These are phyloP conservation scores for Chinchilla lanigera DNA, from an alignment of 2,113 vertebrate species.

Conservation along the genomic window DNA sequence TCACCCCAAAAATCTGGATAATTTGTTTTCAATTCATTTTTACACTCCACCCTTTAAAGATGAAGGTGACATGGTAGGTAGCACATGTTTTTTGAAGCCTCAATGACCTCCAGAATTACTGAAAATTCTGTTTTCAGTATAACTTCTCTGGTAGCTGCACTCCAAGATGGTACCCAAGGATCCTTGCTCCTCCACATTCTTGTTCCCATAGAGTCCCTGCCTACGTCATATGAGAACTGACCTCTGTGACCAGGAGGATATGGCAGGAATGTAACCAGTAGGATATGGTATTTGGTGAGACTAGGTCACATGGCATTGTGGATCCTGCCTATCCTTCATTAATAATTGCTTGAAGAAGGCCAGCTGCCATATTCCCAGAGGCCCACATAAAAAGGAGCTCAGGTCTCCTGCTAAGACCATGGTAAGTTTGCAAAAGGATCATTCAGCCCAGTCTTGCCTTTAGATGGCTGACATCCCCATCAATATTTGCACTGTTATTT, in stretches of 20 bases:
- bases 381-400: not conserved
- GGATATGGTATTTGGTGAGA: not conserved
- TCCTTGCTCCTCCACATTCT: not conserved
- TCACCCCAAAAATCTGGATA: not conserved
- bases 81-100: not conserved
- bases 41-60: not conserved
- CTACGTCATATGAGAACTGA: not conserved
- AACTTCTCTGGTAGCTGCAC: not conserved
- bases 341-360: not conserved
- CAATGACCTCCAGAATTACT: not conserved
- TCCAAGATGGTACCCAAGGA: not conserved
- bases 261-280: not conserved
- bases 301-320: not conserved
- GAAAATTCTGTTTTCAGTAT: not conserved
- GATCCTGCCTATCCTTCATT: not conserved
- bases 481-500: not conserved
- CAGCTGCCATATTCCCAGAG: not conserved
- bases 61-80: not conserved
- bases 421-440: not conserved
- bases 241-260: not conserved
- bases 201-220: not conserved
- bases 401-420: not conserved
- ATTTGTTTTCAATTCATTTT: slow-evolving; percentile 14
- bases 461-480: not conserved
- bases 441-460: not conserved